Base-by-base conservation (phyloP, 2,113 vertebrate species). In the Chiloscyllium plagiosum region DNA sequence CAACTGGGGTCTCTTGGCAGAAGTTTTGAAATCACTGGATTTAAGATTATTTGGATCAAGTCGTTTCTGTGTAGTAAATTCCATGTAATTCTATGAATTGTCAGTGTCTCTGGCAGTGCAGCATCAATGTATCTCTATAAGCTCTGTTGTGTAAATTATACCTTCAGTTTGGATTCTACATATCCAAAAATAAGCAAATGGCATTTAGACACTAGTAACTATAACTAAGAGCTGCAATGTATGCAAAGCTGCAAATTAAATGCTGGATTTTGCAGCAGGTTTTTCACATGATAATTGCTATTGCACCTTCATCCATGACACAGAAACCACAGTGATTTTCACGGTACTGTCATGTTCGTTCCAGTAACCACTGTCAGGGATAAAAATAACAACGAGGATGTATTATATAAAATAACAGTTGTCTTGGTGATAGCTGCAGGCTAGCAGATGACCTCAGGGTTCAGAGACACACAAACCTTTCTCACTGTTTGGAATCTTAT, bases 361-460 rank as follows among this genome's bases (percentile, higher is more conserved):
- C 69, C 42, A 72, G 68, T 33, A 50, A 72, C 13, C 69, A 72
- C 68, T 68, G 5, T 33, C 42, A 76, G 29, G 37, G 94, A 95
- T 52, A 95, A 72, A 95, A 95, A 76, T 95, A 95, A 76, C 94
- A 50, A 17, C 69, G 13, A 26, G 13, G 3, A 50, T 47, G 42
- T 19, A 52, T 72, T 50, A 95, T 95, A 72, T 50, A 72, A 95
- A 52, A 95, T 50, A 95, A 26, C 94, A 95, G 94, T 95, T 72
- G 68, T 76, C 42, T 72, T 95, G 94, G 42, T 72, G 94, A 72
- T 26, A 95, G 24, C 94, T 33, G 26, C 68, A 95, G 68, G 42
- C 69, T 72, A 29, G 22, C 29, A 22, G 68, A 70, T 52, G 37
- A 76, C 68, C 37, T 29, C 68, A 50, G 68, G 68, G 65, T 69